phyloP scores from a whole-genome alignment of 35 echinoderm and acorn worm genomes.

The Lytechinus pictus region DNA sequence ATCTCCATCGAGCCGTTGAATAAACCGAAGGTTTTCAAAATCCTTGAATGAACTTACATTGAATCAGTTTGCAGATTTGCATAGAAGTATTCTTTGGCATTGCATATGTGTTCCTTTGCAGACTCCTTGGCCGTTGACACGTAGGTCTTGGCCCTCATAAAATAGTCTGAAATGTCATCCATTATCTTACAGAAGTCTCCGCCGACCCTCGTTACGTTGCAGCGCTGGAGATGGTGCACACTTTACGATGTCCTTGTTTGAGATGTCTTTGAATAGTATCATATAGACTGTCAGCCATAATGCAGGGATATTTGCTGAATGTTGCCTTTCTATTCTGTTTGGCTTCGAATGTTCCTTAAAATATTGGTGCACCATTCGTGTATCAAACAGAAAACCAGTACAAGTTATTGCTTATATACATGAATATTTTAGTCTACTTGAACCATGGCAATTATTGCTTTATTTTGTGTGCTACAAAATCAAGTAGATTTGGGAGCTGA shows the following conservation, averaged over 20 bases:
- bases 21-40: not conserved
- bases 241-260: not conserved
- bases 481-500: not conserved
- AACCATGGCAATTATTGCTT: not conserved
- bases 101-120: constrained; percentile 95
- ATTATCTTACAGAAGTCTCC: constrained; percentile 36
- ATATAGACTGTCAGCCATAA: not conserved
- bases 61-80: constrained; percentile 95
- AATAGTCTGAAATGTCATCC: constrained; percentile 85
- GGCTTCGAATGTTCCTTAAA: not conserved
- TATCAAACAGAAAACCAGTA: not conserved
- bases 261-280: not conserved
- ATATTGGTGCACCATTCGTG: not conserved
- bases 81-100: constrained; percentile 99
- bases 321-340: not conserved
- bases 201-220: not conserved
- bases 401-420: not conserved
- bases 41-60: constrained; percentile 69
- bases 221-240: not conserved
- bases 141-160: constrained; percentile 83
- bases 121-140: constrained; percentile 83
- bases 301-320: not conserved
- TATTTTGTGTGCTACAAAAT: not conserved
- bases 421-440: not conserved
- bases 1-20: too few relatives aligned